Evolutionary conservation across 2,797 vertebrate species (phyloP), one percentile per base, ranked within the genome.

Genomic region (Cottoperca gobio): DNA sequence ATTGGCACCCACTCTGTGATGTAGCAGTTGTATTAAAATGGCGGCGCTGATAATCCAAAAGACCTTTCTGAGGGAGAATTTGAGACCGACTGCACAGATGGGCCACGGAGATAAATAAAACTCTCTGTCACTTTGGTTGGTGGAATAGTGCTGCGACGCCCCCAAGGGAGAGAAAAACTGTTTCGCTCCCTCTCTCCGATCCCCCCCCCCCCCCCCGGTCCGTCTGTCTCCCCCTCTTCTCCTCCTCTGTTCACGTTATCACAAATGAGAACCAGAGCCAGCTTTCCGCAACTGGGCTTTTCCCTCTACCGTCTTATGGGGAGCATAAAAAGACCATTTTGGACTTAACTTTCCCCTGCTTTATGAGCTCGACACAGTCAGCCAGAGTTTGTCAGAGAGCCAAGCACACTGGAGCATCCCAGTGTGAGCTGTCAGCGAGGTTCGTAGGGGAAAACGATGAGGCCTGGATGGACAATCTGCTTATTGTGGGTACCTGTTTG

Each of bases 1-100:
- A 90, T 95, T 95, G 90, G 94, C 94, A 89, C 94, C 95, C 94
- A 91, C 95, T 94, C 89, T 89, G 95, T 96, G 95, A 96, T 97
- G 97, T 95, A 95, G 95, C 92, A 95, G 94, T 94, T 90, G 95
- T 95, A 97, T 97, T 97, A 97, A 96, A 96, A 94, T 93, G 96
- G 96, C 95, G 94, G 94, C 94, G 95, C 95, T 94, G 96, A 97
- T 97, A 96, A 96, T 96, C 96, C 94, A 95, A 96, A 96, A 94
- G 96, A 95, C 95, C 96, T 96, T 96, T 98, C 95, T 96, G 93
- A 79, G 96, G 95, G 95, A 96, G 96, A 95, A 94, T 95, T 94
- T 94, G 94, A 95, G 95, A 94, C 94, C 94, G 93, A 92, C 94
- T 75, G 96, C 96, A 95, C 97, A 97, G 96, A 97, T 97, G 96